Base-by-base conservation (phyloP, 1,140 invertebrate species). In the Papilio aristodemus region DNA sequence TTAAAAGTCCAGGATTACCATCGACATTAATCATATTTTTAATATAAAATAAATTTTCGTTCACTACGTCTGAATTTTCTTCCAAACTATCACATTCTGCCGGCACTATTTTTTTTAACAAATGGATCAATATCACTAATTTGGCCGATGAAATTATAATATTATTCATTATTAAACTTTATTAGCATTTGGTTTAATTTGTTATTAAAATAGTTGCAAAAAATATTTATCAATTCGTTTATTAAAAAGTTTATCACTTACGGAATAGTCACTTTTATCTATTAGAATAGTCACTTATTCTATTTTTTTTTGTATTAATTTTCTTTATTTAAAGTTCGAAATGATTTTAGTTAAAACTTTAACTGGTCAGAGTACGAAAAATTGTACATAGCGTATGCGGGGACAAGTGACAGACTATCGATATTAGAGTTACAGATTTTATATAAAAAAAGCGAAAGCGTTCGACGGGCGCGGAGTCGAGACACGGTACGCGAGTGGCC, bases 371-470 rank as follows among this genome's bases (percentile, higher is more conserved):
- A 17, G 14, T 62, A 14, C 36, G 59, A 60, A 36, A 50, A 37
- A 62, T 5, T 11, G 17, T 36, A 19, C 10, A n/a, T 19, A 38
- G n/a, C 32, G 59, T 36, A 38, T 17, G 27, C 59, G 59, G 14
- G 9, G 32, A 17, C 36, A 62, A 36, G 8, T 50, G 41, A 32
- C 63, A 46, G 41, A 32, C 41, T 66, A 46, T 66, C 41, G 63
- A 66, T 66, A 46, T 36, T 17, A 71, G 38, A 41, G 17, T 76
- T 63, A 59, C 38, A 64, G 68, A 67, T 71, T 71, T 54, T 66
- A 64, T 68, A 50, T 68, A 68, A 70, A 67, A 71, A 78, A 81
- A 86, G 73, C 74, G 83, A 87, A 87, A 86, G 84, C 78, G 72
- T 39, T 69, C 67, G 38, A 58, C 62, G 75, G 69, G 68, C 22